Evolutionary conservation across 2,797 vertebrate genomes (phyloP), one percentile per base, ranked within the genome.

Genomic region (Bryconaethiops microstoma): DNA sequence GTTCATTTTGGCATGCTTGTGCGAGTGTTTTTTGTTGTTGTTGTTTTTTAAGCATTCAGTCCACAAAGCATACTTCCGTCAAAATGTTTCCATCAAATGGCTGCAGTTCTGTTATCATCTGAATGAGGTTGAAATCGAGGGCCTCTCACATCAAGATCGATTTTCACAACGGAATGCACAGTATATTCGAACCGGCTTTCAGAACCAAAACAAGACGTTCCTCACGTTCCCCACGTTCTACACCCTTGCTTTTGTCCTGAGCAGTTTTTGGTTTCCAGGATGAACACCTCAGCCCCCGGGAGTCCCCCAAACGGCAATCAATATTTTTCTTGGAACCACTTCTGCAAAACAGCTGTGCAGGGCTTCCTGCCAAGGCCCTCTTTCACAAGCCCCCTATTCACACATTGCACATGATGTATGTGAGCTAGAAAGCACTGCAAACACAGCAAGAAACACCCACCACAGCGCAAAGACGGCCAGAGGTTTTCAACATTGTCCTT

Each of bases 321-420:
- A 39, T 86, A 74, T 87, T 85, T 82, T 79, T 82, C 82, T 83
- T 79, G 78, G 86, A 83, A 72, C 68, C 25, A 17, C 72, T 83
- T 80, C 23, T 80, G 73, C 57, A 63, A 59, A 87, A 84, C 87
- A 88, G 84, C 87, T 88, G 86, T 84, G 65, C 39, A 19, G 60
- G 78, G 75, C 78, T 73, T 81, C 76, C 76, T 85, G 81, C 84
- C 76, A 77, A 71, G 65, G 65, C 50, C 42, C 60, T 78, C 78
- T 76, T 78, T 50, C 74, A 76, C 78, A 76, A 79, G 67, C 78
- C 74, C 45, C 67, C 40, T 59, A 80, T 82, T 86, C 75, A 78
- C 74, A 83, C 75, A 71, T 29, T 68, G 62, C 35, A 86, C n/a
- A 40, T 14, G 39, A 52, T 67, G 75, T 45, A 52, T 73, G 76